Base-by-base conservation (phyloP, 30 jellyfish, hydroid and myxozoan genomes). In the Aurelia aurita region DNA sequence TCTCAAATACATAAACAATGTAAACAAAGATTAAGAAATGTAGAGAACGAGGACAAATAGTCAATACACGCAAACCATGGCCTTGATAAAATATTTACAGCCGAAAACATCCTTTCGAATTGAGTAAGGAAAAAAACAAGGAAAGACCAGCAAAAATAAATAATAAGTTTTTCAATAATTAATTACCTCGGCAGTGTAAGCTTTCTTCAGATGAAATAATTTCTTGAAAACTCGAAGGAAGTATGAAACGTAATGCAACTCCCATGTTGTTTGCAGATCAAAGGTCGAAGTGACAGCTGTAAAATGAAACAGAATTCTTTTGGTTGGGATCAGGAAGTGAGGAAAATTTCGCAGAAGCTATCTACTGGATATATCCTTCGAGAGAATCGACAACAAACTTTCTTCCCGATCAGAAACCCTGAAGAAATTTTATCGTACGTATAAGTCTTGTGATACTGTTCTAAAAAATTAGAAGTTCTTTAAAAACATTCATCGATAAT, bases 161-260 rank as follows among this genome's bases (percentile, higher is more conserved):
- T 77, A 78, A 43, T 14, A 29, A 10, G 58, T 64, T 55, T 5
- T 55, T 46, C 1, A 54, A 25, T 66, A 47, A 68, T 49, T 53
- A 69, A 81, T 65, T 69, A 83, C 93, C 93, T 83, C 93, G 60
- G 93, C 86, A 72, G 82, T 70, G 74, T 69, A 83, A 44, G 93
- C 82, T 62, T 83, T 83, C 81, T 83, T 83, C 81, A 83, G 74
- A 31, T 83, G 66, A 54, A 83, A 83, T 62, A 83, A 46, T 39
- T 83, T 83, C 80, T 83, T 83, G 93, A 69, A 83, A 60, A 83
- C 93, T 71, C 93, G 59, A 58, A 83, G 73, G 74, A 83, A 83
- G 22, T 70, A 83, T 3, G 93, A 83, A 15, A 83, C 93, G 67
- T 83, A 83, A 29, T 83, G 93, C 49, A 83, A 86, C 63, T 83